Evolutionary conservation across 2,797 vertebrate species (phyloP).

Genomic region (Chrysolophus pictus): DNA sequence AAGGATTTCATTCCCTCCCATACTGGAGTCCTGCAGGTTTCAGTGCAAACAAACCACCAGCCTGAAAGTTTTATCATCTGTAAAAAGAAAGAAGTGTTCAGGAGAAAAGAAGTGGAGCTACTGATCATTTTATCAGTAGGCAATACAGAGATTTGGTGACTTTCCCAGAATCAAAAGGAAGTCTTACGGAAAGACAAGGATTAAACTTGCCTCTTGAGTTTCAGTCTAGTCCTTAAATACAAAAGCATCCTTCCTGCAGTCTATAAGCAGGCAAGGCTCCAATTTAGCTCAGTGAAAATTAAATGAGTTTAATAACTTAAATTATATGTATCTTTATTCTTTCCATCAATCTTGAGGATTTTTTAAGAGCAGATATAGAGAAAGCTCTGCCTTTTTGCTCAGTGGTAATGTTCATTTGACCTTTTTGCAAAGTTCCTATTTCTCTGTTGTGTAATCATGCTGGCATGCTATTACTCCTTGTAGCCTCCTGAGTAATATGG

Average conservation of each 20-base stretch:
- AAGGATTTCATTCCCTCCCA: neutral
- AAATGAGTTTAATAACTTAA: neutral
- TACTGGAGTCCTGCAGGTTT: neutral
- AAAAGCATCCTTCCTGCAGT: conserved; percentile 23
- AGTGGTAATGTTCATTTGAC: conserved; percentile 29
- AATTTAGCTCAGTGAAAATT: neutral
- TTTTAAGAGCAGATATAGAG: neutral
- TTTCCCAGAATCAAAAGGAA: neutral
- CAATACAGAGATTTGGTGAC: neutral
- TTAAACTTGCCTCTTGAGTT: neutral
- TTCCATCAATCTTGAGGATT: neutral
- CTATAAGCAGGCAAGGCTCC: conserved; percentile 3
- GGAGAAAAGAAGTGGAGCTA: neutral
- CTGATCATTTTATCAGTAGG: neutral
- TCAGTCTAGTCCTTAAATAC: neutral
- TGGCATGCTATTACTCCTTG: conserved; percentile 28
- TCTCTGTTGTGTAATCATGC: conserved; percentile 7
- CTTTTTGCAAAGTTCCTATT: conserved; percentile 53
- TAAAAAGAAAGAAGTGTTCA: neutral
- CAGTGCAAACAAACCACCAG: neutral
- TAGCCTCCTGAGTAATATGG: conserved; percentile 52
- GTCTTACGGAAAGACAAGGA: neutral
- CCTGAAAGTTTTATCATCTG: neutral
- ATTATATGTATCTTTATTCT: conserved; percentile 28
- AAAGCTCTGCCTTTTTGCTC: neutral